Evolutionary conservation across 2,113 vertebrate genomes (phyloP).

Genomic region (Chaetodon auriga): DNA sequence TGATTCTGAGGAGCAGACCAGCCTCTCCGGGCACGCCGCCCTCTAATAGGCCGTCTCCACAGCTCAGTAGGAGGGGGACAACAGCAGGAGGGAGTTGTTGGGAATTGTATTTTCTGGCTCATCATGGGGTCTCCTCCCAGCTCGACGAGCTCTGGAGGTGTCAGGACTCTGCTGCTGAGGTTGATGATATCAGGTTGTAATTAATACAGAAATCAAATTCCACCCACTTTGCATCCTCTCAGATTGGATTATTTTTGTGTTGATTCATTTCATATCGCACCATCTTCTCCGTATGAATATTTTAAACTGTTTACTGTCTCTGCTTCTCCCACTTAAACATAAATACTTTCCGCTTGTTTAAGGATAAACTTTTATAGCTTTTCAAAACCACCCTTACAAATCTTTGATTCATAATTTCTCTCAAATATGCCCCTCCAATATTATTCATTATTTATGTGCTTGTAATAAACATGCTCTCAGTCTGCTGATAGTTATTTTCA

Average conservation of each 20-base stretch:
- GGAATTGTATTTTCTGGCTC: slow-evolving; percentile 79
- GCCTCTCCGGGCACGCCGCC: slow-evolving; percentile 32
- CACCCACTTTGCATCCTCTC: slow-evolving; percentile 70
- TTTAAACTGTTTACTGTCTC: slow-evolving; percentile 52
- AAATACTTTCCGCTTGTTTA: not conserved
- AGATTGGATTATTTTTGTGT: slow-evolving; percentile 74
- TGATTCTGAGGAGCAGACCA: slow-evolving; percentile 38
- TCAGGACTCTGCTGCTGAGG: slow-evolving; percentile 62
- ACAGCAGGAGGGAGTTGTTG: slow-evolving; percentile 53
- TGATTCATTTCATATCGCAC: slow-evolving; percentile 71
- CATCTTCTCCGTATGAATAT: slow-evolving; percentile 45
- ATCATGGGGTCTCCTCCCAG: slow-evolving; percentile 72
- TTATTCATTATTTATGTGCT: not conserved
- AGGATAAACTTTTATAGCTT: not conserved
- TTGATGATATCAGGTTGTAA: slow-evolving; percentile 79
- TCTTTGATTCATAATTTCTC: not conserved
- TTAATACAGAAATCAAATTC: slow-evolving; percentile 82
- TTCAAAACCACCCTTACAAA: not conserved
- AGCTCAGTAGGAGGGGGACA: slow-evolving; percentile 67
- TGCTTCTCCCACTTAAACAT: slow-evolving; percentile 24
- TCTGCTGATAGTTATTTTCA: slow-evolving; percentile 1
- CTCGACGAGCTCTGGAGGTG: slow-evolving; percentile 69
- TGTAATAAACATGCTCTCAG: slow-evolving; percentile 5
- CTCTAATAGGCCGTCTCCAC: slow-evolving; percentile 66
- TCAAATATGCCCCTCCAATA: slow-evolving; percentile 15